Evolutionary conservation across 1,140 invertebrate genomes (phyloP).

Genomic region (Venturia canescens): DNA sequence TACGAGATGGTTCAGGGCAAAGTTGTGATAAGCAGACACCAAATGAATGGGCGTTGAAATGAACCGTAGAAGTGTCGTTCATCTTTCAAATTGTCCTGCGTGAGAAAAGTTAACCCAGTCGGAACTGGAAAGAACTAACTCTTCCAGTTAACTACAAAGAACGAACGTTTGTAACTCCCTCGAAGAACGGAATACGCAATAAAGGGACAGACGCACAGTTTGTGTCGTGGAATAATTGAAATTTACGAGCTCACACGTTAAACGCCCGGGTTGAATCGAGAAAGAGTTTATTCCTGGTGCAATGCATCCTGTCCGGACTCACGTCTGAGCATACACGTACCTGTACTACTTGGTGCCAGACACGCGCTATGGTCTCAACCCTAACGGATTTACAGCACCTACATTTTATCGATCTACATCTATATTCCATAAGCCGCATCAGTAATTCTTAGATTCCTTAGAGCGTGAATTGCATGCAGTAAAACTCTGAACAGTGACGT

Average conservation of each 20-base stretch:
- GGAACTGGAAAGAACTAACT: constrained; percentile 61
- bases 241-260: constrained; percentile 62
- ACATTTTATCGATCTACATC: neutral
- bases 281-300: constrained; percentile 59
- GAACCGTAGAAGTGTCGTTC: no score
- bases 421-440: no score
- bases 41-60: no score
- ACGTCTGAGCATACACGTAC: no score
- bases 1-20: no score
- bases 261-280: constrained; percentile 56
- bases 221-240: constrained; percentile 67
- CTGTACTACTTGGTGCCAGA: no score
- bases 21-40: no score
- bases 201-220: constrained; percentile 57
- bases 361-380: no score
- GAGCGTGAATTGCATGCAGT: neutral
- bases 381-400: constrained; percentile 1
- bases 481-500: neutral
- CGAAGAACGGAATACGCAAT: constrained; percentile 61
- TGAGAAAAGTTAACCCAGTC: constrained; percentile 53
- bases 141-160: constrained; percentile 59
- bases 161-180: constrained; percentile 50
- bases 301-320: constrained; percentile 55
- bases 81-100: constrained; percentile 39
- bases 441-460: no score